Evolutionary conservation across 2,797 vertebrate species (phyloP).

Genomic region (Scarus forsteni): DNA sequence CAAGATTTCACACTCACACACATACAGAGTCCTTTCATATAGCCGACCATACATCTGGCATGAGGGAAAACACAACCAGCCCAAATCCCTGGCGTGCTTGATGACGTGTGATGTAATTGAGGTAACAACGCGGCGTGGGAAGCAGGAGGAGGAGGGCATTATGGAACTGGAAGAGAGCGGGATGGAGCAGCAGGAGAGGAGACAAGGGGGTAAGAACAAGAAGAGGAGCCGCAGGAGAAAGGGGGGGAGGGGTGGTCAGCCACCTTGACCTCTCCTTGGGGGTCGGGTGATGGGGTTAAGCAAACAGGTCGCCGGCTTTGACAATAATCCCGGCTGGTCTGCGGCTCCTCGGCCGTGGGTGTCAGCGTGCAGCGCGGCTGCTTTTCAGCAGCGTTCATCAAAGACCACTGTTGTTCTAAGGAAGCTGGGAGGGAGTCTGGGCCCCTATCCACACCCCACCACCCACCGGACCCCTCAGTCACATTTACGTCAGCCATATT

Average conservation of each 20-base stretch:
- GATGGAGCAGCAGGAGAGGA: conserved; percentile 42
- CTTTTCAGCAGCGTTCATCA: conserved; percentile 55
- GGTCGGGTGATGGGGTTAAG: conserved; percentile 80
- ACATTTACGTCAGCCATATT: neutral
- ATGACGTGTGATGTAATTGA: conserved; percentile 81
- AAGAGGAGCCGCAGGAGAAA: conserved; percentile 3
- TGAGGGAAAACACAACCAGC: conserved; percentile 29
- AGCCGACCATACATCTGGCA: conserved; percentile 49
- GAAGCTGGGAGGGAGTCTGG: conserved; percentile 56
- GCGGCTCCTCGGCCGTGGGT: conserved; percentile 7
- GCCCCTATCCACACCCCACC: neutral
- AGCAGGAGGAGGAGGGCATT: conserved; percentile 25
- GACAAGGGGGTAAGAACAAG: conserved; percentile 18
- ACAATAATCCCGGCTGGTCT: conserved; percentile 66
- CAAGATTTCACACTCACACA: conserved; percentile 28
- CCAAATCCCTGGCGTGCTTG: conserved; percentile 65
- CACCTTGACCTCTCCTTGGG: conserved; percentile 60
- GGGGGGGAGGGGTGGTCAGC: conserved; percentile 13
- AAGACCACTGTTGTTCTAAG: conserved; percentile 73
- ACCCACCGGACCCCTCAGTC: neutral
- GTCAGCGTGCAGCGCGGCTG: conserved; percentile 38
- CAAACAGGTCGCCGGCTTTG: conserved; percentile 78
- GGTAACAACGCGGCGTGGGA: conserved; percentile 74
- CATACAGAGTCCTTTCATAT: neutral
- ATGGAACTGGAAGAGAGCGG: conserved; percentile 8